These are phyloP conservation scores for Triplophysa siluroides DNA, from an alignment of 2,113 vertebrate genomes.

Conservation along the genomic window DNA sequence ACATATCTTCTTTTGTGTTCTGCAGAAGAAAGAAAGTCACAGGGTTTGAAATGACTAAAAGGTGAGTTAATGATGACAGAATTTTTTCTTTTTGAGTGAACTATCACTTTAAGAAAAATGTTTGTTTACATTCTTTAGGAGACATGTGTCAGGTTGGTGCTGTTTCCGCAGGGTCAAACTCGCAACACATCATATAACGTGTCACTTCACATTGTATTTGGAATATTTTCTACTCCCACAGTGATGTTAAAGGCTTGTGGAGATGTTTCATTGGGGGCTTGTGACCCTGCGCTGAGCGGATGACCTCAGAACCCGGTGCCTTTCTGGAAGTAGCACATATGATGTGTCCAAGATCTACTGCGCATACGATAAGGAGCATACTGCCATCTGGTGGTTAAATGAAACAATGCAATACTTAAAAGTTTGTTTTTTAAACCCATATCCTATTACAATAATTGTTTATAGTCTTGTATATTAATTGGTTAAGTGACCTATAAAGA, in stretches of 20 bases:
- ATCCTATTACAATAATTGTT: no score
- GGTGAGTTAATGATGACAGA: no score
- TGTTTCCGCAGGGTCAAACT: constrained; percentile 18
- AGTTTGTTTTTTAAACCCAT: no score
- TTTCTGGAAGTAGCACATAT: constrained; percentile 2
- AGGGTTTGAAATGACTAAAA: no score
- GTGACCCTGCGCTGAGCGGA: constrained; percentile 4
- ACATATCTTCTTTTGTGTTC: no score
- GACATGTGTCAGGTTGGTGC: constrained; percentile 9
- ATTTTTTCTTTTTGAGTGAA: no score
- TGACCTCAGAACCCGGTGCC: constrained; percentile 25
- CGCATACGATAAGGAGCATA: not conserved
- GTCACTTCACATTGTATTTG: constrained; percentile 14
- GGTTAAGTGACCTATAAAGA: no score
- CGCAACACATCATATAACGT: constrained; percentile 32
- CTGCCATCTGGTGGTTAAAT: constrained; percentile 15
- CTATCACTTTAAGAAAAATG: not conserved
- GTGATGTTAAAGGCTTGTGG: constrained; percentile 19
- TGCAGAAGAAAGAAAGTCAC: no score
- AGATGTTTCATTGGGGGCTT: not conserved
- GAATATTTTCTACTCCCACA: constrained; percentile 16
- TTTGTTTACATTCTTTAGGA: constrained; percentile 25
- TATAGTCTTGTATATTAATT: no score
- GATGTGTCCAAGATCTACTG: not conserved
- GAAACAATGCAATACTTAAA: not conserved